Evolutionary conservation across 2,888 invertebrate genomes (phyloP), one percentile per base, ranked within the genome.

Genomic region (Cancer borealis): DNA sequence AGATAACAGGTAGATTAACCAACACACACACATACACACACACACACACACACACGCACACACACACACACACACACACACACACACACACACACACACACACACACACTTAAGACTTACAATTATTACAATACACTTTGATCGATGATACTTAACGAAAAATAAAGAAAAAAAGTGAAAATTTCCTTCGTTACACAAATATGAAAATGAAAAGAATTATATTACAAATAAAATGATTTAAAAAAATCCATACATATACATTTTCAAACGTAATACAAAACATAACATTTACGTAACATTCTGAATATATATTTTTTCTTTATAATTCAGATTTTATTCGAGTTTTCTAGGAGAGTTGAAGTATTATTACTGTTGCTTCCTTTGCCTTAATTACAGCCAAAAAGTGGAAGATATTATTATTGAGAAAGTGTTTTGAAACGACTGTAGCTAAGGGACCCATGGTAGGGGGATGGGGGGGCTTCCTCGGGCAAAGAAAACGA

Each of bases 371-470:
- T 39, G 84, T 10, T 14, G 17, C 39, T 12, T n/a, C 39, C 84
- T 60, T 30, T 84, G 39, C 84, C 84, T 17, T 66, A 21, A 84
- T 84, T 84, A 84, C 84, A 84, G 84, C 84, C 84, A 39, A 84
- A 84, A 84, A 84, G 39, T 84, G 84, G 84, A 84, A 39, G 84
- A 84, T 84, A 84, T 39, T 39, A 39, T 39, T 39, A 39, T 84
- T 10, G 84, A 84, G 84, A 84, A 14, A 84, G 39, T 39, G 30
- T 84, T 84, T 84, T 84, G 84, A 84, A 39, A 84, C 84, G 73
- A 84, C 39, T 39, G 84, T 84, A 84, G 84, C 84, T 84, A 84
- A 84, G 84, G 84, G 84, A 84, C 39, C 84, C 84, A 84, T 84
- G 84, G 84, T 84, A 17, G 30, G 84, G 84, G 84, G 84, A 12